Evolutionary conservation across 1,140 invertebrate genomes (phyloP), one percentile per base, ranked within the genome.

Genomic region (Neoseiulus cucumeris): DNA sequence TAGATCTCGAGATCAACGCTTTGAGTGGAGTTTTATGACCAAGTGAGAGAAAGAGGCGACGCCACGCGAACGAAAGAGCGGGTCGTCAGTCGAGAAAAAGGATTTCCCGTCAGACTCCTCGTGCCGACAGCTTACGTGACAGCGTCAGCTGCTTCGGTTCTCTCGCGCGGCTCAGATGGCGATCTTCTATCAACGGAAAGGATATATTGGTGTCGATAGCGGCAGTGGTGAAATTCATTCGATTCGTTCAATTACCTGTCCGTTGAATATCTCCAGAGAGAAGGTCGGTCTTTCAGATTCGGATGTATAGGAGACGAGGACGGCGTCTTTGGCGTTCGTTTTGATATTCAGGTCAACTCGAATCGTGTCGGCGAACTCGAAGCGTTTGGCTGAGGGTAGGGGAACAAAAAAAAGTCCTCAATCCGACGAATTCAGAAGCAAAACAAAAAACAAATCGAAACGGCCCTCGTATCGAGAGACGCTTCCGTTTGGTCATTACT

Each of bases 401-500:
- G 33, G 22, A 29, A 59, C 51, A 33, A 9, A 2, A 9, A 17
- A 9, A 59, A 59, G 14, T 47, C 45, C 18, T 14, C 12, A 17
- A 14, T 59, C 25, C 1, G 51, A 59, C 51, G 45, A 59, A 59
- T 59, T 59, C 14, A 59, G 22, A 14, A 20, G 33, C 14, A 7
- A 22, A 14, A 28, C 5, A 6, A 28, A 17, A 47, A 47, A 47
- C 45, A 4, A 47, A 20, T 1, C 2, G 51, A 25, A 25, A 17
- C 25, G 22, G 51, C 14, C 1, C 14, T 4, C 33, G 4, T 9
- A 9, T 39, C 33, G 33, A 39, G 33, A 39, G 9, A 39, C 9
- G n/a, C n/a, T n/a, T n/a, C 12, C 6, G 14, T 14, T 14, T 47
- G 7, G 18, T 4, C 20, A 30, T 22, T 64, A 64, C 71, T 81